phyloP scores from a whole-genome alignment of 2,113 vertebrate species.

The Psilopsiagon aymara region DNA sequence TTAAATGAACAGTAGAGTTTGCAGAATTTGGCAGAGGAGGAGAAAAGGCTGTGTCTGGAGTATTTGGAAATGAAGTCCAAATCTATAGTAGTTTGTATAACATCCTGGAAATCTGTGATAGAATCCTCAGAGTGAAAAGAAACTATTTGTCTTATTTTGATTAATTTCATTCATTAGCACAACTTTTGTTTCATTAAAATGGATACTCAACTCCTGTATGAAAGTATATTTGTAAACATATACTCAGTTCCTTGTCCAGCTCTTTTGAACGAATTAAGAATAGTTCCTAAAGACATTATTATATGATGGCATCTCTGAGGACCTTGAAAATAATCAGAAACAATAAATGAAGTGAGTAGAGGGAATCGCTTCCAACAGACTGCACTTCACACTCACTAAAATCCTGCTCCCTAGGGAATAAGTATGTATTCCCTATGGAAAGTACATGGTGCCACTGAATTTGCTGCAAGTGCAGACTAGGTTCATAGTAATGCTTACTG shows the following conservation, averaged over 20 bases:
- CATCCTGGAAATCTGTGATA: background rate
- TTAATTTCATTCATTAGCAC: background rate
- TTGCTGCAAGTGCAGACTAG: background rate
- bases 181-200: background rate
- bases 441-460: background rate
- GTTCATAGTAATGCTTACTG: background rate
- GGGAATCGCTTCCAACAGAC: background rate
- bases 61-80: background rate
- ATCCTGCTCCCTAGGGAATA: background rate
- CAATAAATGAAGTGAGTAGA: background rate
- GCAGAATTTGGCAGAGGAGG: background rate
- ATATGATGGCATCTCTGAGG: background rate
- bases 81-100: background rate
- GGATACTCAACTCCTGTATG: background rate
- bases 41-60: background rate
- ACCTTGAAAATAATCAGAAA: background rate
- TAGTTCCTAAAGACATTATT: background rate
- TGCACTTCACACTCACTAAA: background rate
- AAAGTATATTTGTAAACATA: constrained; percentile 1
- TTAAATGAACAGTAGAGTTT: background rate
- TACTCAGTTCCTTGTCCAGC: background rate
- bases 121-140: background rate
- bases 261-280: background rate
- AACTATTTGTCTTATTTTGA: background rate
- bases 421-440: background rate